Percentiles rank a stretch among this genome's conserved stretches.
Conservation (phyloP, 2,888 invertebrate species). For the Chrysomela aeneicollis region DNA sequence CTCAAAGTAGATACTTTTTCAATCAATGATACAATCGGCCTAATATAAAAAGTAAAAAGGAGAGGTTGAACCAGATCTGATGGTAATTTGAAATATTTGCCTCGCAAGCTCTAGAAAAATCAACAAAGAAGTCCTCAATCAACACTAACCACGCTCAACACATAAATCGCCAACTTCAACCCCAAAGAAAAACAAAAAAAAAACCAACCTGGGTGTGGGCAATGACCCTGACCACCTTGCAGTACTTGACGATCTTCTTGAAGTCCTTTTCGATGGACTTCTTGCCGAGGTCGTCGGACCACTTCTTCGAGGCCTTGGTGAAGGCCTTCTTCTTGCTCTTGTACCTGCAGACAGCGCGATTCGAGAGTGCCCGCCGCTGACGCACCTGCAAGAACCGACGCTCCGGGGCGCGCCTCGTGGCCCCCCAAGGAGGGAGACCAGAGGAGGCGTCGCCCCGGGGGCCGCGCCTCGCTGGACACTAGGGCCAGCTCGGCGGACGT, state of each 20-base stretch:
- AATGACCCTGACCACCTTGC: conserved; percentile 94
- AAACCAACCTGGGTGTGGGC: conserved; percentile 92
- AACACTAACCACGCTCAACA: too few relatives aligned
- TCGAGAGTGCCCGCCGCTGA: background rate
- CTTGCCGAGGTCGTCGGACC: conserved; percentile 96
- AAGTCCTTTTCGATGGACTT: conserved; percentile 97
- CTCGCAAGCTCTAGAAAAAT: too few relatives aligned
- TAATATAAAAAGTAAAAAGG: too few relatives aligned
- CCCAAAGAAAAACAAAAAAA: conserved; percentile 19
- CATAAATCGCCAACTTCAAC: too few relatives aligned
- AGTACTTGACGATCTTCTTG: conserved; percentile 97
- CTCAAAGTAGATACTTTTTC: too few relatives aligned
- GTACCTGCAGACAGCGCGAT: conserved; percentile 85
- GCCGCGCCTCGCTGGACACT: conserved; percentile 50
- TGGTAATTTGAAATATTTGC: too few relatives aligned
- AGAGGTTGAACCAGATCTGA: too few relatives aligned
- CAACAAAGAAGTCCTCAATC: too few relatives aligned
- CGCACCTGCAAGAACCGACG: conserved; percentile 45
- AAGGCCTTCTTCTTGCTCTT: conserved; percentile 99
- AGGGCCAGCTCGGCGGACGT: conserved; percentile 50
- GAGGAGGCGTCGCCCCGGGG: conserved; percentile 42
- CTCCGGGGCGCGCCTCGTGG: background rate
- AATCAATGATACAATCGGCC: too few relatives aligned
- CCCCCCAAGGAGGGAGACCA: background rate
- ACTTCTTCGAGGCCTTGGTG: conserved; percentile 97